Percentiles rank a stretch among this genome's conserved stretches.
Evolutionary conservation across 2,113 vertebrate species (phyloP).

Genomic region (Prunella himalayana): DNA sequence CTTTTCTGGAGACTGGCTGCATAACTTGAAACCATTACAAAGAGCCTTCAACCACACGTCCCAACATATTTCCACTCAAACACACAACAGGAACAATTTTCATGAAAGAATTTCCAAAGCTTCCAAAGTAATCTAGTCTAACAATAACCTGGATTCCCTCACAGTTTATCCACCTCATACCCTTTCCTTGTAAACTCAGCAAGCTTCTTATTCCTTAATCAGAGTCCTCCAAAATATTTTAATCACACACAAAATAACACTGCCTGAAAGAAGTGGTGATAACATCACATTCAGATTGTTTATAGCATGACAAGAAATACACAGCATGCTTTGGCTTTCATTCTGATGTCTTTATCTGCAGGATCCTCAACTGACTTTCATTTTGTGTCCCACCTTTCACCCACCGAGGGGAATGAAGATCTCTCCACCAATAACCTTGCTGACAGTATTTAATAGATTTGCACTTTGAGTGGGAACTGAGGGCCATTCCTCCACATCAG

Average conservation of each 20-base stretch:
- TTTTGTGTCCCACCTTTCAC: not conserved
- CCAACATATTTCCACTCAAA: not conserved
- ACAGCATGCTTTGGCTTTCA: not conserved
- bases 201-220: not conserved
- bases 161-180: not conserved
- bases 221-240: not conserved
- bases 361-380: not conserved
- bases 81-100: not conserved
- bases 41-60: not conserved
- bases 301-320: not conserved
- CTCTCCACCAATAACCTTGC: not conserved
- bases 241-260: not conserved
- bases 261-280: conserved; percentile 9
- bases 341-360: not conserved
- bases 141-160: not conserved
- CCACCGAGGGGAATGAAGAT: not conserved
- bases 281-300: not conserved
- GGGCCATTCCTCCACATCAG: not conserved
- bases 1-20: not conserved
- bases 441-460: not conserved
- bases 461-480: not conserved
- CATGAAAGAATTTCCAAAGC: not conserved
- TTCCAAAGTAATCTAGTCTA: not conserved
- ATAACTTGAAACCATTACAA: not conserved
- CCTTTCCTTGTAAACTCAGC: not conserved